phyloP scores from a whole-genome alignment of 2,113 vertebrate species.

The Himantopus leucocephalus region DNA sequence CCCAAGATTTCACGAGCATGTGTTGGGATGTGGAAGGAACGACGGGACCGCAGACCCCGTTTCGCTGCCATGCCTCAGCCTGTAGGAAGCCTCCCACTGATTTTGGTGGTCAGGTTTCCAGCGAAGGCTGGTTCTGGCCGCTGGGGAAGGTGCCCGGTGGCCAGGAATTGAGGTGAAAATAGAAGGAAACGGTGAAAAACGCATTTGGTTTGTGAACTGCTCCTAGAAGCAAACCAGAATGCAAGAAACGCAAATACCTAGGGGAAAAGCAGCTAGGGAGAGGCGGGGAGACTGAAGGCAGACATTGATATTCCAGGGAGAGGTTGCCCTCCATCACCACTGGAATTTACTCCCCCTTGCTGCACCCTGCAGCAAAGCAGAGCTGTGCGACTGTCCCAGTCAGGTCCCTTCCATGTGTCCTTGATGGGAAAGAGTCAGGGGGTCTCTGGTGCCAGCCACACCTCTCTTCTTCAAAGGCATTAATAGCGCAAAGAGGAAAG shows the following conservation, averaged over 20 bases:
- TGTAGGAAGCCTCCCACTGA: background rate
- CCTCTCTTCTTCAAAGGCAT: background rate
- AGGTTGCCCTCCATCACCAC: background rate
- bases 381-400: background rate
- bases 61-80: fast-evolving
- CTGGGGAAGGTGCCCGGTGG: background rate
- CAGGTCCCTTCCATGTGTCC: background rate
- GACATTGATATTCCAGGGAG: background rate
- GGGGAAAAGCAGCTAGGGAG: background rate
- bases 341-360: background rate
- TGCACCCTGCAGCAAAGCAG: background rate
- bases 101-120: background rate
- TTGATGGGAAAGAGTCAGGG: background rate
- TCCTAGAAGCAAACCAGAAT: fast-evolving
- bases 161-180: fast-evolving
- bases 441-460: background rate
- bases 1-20: fast-evolving
- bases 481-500: background rate
- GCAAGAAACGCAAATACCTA: background rate
- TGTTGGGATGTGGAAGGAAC: fast-evolving
- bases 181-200: fast-evolving
- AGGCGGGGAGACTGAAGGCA: background rate
- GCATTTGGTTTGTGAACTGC: fast-evolving
- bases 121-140: background rate
- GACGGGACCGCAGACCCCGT: fast-evolving